Evolutionary conservation across 2,888 invertebrate genomes (phyloP).

Genomic region (Parasteatoda lunata): DNA sequence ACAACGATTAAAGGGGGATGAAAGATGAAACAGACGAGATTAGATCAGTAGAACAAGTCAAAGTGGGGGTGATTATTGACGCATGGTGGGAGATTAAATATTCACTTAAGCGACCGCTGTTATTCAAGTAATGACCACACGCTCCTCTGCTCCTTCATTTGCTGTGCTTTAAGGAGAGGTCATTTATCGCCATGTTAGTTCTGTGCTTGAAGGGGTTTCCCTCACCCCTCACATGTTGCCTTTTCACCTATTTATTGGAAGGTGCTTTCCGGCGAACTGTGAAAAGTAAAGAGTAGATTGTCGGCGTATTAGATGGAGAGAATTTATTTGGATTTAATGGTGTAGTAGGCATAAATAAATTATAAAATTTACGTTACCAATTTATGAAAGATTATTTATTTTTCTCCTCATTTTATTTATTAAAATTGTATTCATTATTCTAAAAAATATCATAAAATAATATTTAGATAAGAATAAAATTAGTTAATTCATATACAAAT

Average conservation of each 20-base stretch:
- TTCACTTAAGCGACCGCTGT: constrained; percentile 39
- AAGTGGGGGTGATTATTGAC: constrained; percentile 17
- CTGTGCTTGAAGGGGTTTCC: not conserved
- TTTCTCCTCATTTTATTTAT: too few relatives aligned
- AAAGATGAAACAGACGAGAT: constrained; percentile 7
- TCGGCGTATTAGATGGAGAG: too few relatives aligned
- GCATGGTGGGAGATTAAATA: constrained; percentile 50
- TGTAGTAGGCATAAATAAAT: too few relatives aligned
- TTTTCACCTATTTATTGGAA: not conserved
- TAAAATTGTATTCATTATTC: too few relatives aligned
- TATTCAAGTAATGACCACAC: constrained; percentile 47
- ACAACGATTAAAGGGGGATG: constrained; percentile 21
- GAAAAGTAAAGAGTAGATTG: too few relatives aligned
- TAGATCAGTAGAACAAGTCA: constrained; percentile 4
- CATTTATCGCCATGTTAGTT: constrained; percentile 35
- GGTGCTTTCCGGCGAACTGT: not conserved
- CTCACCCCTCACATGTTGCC: not conserved
- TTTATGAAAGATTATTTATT: too few relatives aligned
- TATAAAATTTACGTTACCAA: too few relatives aligned
- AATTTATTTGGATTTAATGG: too few relatives aligned
- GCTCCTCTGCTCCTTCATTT: constrained; percentile 7
- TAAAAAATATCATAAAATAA: too few relatives aligned
- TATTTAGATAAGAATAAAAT: too few relatives aligned
- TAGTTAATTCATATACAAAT: too few relatives aligned
- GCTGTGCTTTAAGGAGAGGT: constrained; percentile 9